These are phyloP conservation scores for Dasypus novemcinctus DNA, from an alignment of 2,113 vertebrate species.

Conservation along the genomic window DNA sequence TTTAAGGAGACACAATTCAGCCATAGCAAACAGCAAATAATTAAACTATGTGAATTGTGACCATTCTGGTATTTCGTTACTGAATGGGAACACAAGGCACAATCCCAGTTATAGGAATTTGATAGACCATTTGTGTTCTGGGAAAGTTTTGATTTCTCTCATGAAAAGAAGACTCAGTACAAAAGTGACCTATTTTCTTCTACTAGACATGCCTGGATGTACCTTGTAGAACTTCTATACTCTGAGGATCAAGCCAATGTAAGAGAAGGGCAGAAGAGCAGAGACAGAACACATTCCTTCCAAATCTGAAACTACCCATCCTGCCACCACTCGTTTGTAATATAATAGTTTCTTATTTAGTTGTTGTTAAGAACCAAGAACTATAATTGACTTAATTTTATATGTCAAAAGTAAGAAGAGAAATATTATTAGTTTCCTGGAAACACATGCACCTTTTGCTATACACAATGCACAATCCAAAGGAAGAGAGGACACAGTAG, in stretches of 20 bases:
- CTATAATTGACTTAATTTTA: neutral
- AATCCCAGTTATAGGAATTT: neutral
- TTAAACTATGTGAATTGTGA: neutral
- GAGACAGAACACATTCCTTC: neutral
- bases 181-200: neutral
- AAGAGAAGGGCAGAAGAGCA: neutral
- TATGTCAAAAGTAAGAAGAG: neutral
- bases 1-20: too few relatives aligned
- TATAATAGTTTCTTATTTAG: neutral
- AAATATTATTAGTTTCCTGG: neutral
- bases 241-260: neutral
- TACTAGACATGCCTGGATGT: neutral
- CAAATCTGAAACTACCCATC: too few relatives aligned
- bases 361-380: neutral
- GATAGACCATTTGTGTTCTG: neutral
- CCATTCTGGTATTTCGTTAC: neutral
- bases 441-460: neutral
- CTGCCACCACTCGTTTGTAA: neutral
- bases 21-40: neutral
- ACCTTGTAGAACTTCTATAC: neutral
- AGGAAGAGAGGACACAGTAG: neutral
- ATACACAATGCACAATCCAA: neutral
- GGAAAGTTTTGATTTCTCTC: neutral
- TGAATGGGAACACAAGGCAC: neutral
- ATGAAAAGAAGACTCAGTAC: neutral